Base-by-base conservation (phyloP, 2,888 invertebrate genomes). In the Epinotia ramella region DNA sequence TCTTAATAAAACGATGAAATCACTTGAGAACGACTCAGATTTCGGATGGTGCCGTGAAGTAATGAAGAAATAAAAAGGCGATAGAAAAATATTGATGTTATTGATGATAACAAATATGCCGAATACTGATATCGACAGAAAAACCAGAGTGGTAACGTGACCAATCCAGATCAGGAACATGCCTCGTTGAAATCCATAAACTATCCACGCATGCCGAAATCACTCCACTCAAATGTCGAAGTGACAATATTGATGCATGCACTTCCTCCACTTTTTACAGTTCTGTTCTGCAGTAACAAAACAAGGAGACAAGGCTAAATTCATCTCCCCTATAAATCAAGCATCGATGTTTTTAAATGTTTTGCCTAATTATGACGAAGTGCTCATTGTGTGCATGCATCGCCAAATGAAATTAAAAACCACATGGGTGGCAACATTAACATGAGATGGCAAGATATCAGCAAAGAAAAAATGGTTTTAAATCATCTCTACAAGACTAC, bases 1-100 rank as follows among this genome's bases (percentile, higher is more conserved):
- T 75, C 75, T 70, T 70, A 65, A 75, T 75, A 44, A 71, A 63
- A 20, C 20, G 56, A 46, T 69, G 57, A 9, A 49, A 65, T 57
- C 40, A 70, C 66, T 66, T 75, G 70, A 49, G 46, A 53, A 49
- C 11, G 12, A 65, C 53, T 28, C 70, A 12, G 57, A 53, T 71
- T 71, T 60, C 24, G 28, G 59, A 44, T 70, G 69, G 44, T 24
- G 59, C 28, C 59, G 28, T 59, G 49, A 64, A 64, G 33, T 59
- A 16, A n/a, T 59, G 44, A n/a, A n/a, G 46, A 69, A n/a, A 28
- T 44, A 44, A 28, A 9, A 12, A 28, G 46, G 9, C n/a, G n/a
- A 59, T 1, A 9, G 16, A 18, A 40, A 59, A 46, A 53, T 53
- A 49, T 33, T 33, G 16, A 13, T 49, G 13, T 49, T 53, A 53